A percentile compares a stretch with the other conserved stretches of the same genome.
Conservation (phyloP, 2,113 vertebrate genomes). For the Pungitius pungitius region DNA sequence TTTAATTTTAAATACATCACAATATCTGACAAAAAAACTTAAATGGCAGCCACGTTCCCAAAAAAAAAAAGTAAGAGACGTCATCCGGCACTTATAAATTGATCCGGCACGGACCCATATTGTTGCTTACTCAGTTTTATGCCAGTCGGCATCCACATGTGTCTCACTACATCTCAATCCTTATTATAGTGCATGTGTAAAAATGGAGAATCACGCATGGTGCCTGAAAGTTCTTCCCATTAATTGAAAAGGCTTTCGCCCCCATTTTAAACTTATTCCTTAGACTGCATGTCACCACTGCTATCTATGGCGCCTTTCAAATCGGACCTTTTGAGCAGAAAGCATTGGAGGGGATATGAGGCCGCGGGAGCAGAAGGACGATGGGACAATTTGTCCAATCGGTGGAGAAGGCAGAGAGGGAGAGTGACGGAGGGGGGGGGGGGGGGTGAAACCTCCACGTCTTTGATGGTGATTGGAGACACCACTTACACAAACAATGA, state of each 20-base stretch:
- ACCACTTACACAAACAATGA: slow-evolving; percentile 83
- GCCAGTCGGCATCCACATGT: background rate
- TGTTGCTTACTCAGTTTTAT: background rate
- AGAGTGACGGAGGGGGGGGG: slow-evolving; percentile 67
- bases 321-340: slow-evolving; percentile 38
- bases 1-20: background rate
- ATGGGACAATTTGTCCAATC: slow-evolving; percentile 70
- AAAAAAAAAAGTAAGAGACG: background rate
- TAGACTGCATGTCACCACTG: background rate
- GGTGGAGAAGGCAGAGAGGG: slow-evolving; percentile 50
- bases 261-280: slow-evolving; percentile 4
- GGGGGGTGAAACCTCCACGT: slow-evolving; percentile 66
- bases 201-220: background rate
- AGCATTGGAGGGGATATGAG: slow-evolving; percentile 31
- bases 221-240: background rate
- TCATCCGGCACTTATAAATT: background rate
- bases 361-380: slow-evolving; percentile 65
- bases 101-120: background rate
- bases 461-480: slow-evolving; percentile 85
- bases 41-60: background rate
- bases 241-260: background rate
- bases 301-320: slow-evolving; percentile 26
- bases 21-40: background rate
- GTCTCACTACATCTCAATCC: background rate
- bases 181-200: background rate